These are phyloP conservation scores for Spilogale gracilis DNA, from an alignment of 2,113 vertebrate genomes.

Conservation along the genomic window DNA sequence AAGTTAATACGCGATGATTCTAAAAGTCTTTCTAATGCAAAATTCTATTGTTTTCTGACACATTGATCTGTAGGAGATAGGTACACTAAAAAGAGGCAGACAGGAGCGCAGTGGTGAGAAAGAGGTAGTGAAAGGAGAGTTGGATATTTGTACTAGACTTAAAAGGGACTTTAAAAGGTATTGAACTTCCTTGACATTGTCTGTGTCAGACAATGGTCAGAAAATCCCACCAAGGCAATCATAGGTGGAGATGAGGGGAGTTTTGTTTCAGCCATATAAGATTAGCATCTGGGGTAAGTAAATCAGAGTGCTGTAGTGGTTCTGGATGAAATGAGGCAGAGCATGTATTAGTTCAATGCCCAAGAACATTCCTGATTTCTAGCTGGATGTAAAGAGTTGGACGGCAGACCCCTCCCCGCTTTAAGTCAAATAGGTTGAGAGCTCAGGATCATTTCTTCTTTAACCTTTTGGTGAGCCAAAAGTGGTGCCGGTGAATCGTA, in stretches of 20 bases:
- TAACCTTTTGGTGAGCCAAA: neutral
- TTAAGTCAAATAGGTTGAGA: neutral
- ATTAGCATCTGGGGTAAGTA: neutral
- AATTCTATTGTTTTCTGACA: neutral
- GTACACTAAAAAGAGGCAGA: neutral
- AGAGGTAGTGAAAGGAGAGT: neutral
- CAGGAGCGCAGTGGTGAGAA: neutral
- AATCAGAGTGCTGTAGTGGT: neutral
- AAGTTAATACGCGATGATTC: neutral
- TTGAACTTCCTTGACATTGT: neutral
- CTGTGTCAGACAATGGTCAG: too few species aligned
- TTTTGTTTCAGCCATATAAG: neutral
- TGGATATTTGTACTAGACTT: neutral
- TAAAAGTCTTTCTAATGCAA: slow-evolving; percentile 18
- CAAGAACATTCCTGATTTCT: neutral
- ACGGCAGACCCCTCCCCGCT: neutral
- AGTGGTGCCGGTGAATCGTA: neutral
- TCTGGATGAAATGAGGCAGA: neutral
- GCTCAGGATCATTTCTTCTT: neutral
- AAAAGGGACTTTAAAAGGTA: neutral
- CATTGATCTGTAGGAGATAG: neutral
- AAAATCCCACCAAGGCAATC: neutral
- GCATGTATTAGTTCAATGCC: neutral
- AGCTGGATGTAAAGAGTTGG: neutral
- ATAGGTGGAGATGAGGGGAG: neutral